Percentiles rank a stretch among this genome's conserved stretches.
phyloP scores from a whole-genome alignment of 2,113 vertebrate genomes.

The Tachysurus fulvidraco region DNA sequence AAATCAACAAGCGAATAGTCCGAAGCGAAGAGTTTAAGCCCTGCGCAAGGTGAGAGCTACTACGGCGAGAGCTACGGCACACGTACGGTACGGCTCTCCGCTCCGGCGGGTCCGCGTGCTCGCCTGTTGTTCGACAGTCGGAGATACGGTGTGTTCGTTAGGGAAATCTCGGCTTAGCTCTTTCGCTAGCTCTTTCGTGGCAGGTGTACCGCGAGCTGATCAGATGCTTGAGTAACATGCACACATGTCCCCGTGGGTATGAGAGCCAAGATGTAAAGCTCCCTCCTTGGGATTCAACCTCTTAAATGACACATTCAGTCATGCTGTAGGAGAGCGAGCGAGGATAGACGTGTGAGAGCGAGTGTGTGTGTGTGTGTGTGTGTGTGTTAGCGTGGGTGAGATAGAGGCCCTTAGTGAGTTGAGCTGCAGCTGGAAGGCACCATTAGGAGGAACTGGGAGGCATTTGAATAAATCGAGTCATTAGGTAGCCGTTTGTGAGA shows the following conservation, averaged over 20 bases:
- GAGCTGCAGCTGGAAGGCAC: conserved; percentile 89
- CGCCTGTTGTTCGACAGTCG: conserved; percentile 2
- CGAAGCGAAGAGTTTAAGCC: background rate
- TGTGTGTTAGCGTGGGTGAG: conserved; percentile 33
- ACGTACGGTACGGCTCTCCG: background rate
- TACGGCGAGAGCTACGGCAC: background rate
- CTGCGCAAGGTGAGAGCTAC: conserved; percentile 7
- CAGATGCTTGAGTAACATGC: conserved; percentile 54
- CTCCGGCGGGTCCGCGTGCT: conserved; percentile 15
- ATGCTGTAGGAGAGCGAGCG: conserved; percentile 37
- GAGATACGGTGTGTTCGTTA: conserved; percentile 35
- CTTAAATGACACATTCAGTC: conserved; percentile 52
- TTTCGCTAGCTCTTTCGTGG: conserved; percentile 25
- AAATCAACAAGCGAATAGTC: conserved; percentile 22
- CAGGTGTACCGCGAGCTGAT: conserved; percentile 47
- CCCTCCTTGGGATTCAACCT: conserved; percentile 47
- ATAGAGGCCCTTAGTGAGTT: conserved; percentile 53
- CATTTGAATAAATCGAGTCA: conserved; percentile 88
- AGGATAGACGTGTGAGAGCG: conserved; percentile 35
- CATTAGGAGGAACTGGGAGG: conserved; percentile 85
- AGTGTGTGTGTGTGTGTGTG: too few species aligned
- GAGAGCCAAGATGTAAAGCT: conserved; percentile 39
- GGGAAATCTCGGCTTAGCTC: conserved; percentile 28
- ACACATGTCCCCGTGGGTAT: conserved; percentile 51
- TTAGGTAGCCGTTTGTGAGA: conserved; percentile 91